Conservation (phyloP, 2,113 vertebrate species). For the Bufo gargarizans region DNA sequence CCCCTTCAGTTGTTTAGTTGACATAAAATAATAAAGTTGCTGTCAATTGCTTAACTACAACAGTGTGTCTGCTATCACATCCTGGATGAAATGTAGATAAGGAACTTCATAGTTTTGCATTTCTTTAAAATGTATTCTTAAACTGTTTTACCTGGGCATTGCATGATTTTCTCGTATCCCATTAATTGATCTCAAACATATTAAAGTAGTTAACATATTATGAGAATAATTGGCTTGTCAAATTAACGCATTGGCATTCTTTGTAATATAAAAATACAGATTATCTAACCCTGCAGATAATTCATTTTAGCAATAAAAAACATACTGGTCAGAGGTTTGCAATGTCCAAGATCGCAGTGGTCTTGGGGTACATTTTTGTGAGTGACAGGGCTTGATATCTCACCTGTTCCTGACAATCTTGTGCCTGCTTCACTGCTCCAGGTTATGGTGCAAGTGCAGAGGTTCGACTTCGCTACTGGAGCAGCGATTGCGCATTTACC, state of each 20-base stretch:
- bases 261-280: background rate
- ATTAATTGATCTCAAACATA: background rate
- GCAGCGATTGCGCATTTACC: no score
- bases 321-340: background rate
- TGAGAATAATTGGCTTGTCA: background rate
- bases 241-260: background rate
- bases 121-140: conserved; percentile 4
- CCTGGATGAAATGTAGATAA: conserved; percentile 39
- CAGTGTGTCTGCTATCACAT: conserved; percentile 12
- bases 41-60: conserved; percentile 41
- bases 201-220: conserved; percentile 25
- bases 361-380: no score
- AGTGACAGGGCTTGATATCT: no score
- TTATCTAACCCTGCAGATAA: background rate
- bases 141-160: conserved; percentile 9
- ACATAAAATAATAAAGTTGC: conserved; percentile 55
- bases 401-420: no score
- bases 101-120: background rate
- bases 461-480: no score
- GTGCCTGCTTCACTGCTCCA: no score
- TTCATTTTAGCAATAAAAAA: background rate
- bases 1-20: conserved; percentile 54
- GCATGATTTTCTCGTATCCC: background rate
- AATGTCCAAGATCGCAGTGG: no score
- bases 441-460: no score